Evolutionary conservation across 2,888 invertebrate species (phyloP).

Genomic region (Apantesis nais): DNA sequence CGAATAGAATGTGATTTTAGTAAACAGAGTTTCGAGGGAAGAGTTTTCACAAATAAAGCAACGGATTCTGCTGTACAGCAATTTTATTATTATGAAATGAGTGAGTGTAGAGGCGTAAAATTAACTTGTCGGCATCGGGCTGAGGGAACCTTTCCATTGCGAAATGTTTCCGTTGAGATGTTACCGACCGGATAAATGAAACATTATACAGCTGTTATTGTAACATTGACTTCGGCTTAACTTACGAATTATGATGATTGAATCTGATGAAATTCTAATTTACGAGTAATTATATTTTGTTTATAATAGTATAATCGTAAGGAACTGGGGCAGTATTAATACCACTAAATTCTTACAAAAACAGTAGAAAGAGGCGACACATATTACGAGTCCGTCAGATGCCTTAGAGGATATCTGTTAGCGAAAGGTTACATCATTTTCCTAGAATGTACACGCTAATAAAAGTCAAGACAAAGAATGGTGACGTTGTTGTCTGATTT

Average conservation of each 20-base stretch:
- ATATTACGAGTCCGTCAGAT: neutral
- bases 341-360: neutral
- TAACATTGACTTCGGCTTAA: slow-evolving; percentile 31
- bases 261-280: slow-evolving; percentile 21
- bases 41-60: slow-evolving; percentile 56
- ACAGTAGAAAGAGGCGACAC: too few relatives aligned
- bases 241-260: too few relatives aligned
- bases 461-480: slow-evolving; percentile 47
- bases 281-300: neutral
- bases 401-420: slow-evolving; percentile 9
- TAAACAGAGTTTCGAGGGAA: slow-evolving; percentile 26
- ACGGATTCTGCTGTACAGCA: slow-evolving; percentile 56
- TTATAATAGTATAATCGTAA: too few relatives aligned
- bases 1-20: slow-evolving; percentile 30
- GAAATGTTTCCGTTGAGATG: slow-evolving; percentile 43
- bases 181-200: slow-evolving; percentile 36
- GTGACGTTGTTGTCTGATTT: slow-evolving; percentile 55
- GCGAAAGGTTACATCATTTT: slow-evolving; percentile 24
- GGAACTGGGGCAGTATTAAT: too few relatives aligned
- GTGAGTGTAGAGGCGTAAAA: slow-evolving; percentile 62
- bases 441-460: slow-evolving; percentile 36
- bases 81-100: slow-evolving; percentile 65
- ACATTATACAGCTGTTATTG: slow-evolving; percentile 39
- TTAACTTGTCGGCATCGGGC: slow-evolving; percentile 54
- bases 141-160: slow-evolving; percentile 46